Base-by-base conservation (phyloP, 2,888 invertebrate species). In the Microplitis manilae region DNA sequence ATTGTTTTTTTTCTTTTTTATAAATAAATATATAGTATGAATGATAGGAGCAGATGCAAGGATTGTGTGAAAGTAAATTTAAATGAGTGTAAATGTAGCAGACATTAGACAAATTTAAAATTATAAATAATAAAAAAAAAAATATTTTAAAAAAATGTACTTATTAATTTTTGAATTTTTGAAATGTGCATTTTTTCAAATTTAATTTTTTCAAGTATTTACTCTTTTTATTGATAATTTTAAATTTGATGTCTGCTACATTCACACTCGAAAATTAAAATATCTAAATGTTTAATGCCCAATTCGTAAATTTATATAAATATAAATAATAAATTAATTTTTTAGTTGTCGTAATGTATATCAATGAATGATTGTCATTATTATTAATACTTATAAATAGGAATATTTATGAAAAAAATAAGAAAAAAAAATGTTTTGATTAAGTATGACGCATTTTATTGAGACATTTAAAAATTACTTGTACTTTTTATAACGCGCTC, bases 381-480 rank as follows among this genome's bases (percentile, higher is more conserved):
- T 80, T 20, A 62, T 62, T 15, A 17, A 62, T 62, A 62, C 15
- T 17, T 15, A 62, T 62, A 15, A 17, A 62, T 62, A 15, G 30
- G 4, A 30, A 30, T 30, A 30, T 30, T 4, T 30, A 30, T 30
- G 30, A 30, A 8, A 15, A 8, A n/a, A 17, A 62, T 6, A 17
- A 20, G 15, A 62, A 62, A 62, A 15, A 62, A 13, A 17, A 62
- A 62, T 62, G 62, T 62, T 15, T 62, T 20, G 20, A 15, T 8
- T 62, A 62, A 62, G 62, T 59, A 59, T 6, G 50, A 62, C 83
- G 83, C 84, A 84, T 84, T 86, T 85, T 77, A 76, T 85, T 84
- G 80, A 79, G 83, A 83, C 75, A 78, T 83, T 79, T 83, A 86
- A 86, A 85, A 30, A 30, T 30, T 30, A 86, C 86, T 86, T 85